Base-by-base conservation (phyloP, 2,113 vertebrate genomes). In the Edolisoma coerulescens region DNA sequence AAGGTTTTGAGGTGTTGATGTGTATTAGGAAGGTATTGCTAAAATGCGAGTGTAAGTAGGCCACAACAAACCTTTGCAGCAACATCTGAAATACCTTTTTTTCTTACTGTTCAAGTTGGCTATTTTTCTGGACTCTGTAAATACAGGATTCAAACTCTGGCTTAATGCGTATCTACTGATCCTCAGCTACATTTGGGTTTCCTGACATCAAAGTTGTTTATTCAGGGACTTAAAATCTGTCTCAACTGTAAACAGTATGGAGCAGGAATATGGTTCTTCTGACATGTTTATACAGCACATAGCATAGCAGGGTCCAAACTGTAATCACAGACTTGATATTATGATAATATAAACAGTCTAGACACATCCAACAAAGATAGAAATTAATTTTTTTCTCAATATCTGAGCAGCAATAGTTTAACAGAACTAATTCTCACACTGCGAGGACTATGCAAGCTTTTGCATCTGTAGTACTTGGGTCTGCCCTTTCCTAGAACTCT, bases 121-220 rank as follows among this genome's bases (percentile, higher is more conserved):
- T 81, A 3, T n/a, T 88, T 49, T 81, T 92, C 37, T 67, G 39
- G 20, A 78, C 56, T 96, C 69, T 71, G 30, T 88, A 95, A 93
- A 95, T 70, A 80, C 6, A 78, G 35, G 59, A 63, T 39, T 85
- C 47, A 42, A 7, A 90, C 22, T 71, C 39, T 64, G 37, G 32
- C 67, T 95, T 73, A 88, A 91, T 59, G 60, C 33, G 30, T 44
- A 71, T 78, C 73, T 73, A 86, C 59, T 69, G 84, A 90, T 73
- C 67, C 63, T 90, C 60, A 85, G 52, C 78, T 95, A 86, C 57
- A 68, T 88, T 90, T 71, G 32, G 30, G 59, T 67, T 93, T 91
- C 47, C 75, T 93, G 59, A 84, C 76, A 78, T 81, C 71, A 77
- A 87, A 92, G 73, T 15, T 94, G 44, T 96, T 96, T 94, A 90